Evolutionary conservation across 2,888 invertebrate species (phyloP).

Genomic region (Zhuqinia jingwanae): DNA sequence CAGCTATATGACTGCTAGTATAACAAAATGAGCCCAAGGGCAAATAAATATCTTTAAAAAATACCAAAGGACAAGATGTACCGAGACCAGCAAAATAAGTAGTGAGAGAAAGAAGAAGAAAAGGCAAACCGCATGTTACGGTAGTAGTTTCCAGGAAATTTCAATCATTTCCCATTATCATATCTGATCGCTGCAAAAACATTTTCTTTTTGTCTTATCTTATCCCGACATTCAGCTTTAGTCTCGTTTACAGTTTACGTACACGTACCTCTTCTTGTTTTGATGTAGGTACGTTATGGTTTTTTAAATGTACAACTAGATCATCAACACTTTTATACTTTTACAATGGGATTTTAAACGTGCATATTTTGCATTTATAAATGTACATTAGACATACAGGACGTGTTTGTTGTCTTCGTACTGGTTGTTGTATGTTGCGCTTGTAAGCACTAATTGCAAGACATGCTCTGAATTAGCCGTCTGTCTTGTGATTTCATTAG

Average conservation of each 20-base stretch:
- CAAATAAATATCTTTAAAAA: constrained; percentile 1
- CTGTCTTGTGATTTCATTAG: background rate
- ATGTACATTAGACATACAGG: no score
- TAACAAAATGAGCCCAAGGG: constrained; percentile 28
- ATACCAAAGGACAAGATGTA: constrained; percentile 6
- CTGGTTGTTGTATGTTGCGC: background rate
- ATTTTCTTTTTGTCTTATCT: constrained; percentile 48
- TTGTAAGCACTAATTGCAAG: background rate
- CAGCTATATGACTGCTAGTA: background rate
- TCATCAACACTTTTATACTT: background rate
- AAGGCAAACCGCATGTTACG: constrained; percentile 38
- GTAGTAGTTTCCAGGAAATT: constrained; percentile 62
- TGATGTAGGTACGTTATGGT: no score
- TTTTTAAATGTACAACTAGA: background rate
- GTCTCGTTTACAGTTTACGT: constrained; percentile 11
- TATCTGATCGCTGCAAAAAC: constrained; percentile 28
- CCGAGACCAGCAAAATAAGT: background rate
- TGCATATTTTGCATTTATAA: background rate
- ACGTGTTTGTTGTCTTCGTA: background rate
- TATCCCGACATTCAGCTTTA: background rate
- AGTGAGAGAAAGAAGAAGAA: background rate
- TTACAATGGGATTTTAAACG: no score
- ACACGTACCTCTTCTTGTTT: background rate
- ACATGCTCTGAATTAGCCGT: constrained; percentile 45
- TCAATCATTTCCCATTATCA: constrained; percentile 60